phyloP scores from a whole-genome alignment of 1,140 invertebrate species.

The Neoseiulus cucumeris region DNA sequence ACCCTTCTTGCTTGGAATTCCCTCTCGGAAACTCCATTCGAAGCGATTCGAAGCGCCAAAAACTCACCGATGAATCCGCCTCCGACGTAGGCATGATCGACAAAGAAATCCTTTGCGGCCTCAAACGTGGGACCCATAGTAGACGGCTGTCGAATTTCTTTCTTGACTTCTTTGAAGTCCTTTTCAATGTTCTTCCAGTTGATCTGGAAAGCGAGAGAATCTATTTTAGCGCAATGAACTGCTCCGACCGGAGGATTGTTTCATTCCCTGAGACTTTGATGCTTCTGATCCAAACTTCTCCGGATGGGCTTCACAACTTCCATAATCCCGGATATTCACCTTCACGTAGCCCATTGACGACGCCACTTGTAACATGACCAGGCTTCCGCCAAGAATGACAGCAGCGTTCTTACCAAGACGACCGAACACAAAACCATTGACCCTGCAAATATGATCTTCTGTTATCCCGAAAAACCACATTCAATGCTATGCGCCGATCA shows the following conservation, averaged over 20 bases:
- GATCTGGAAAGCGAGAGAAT: neutral
- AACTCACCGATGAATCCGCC: constrained; percentile 5
- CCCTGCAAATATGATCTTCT: too few relatives aligned
- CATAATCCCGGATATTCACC: neutral
- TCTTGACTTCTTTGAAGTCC: neutral
- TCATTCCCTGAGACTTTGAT: neutral
- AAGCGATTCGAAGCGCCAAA: too few relatives aligned
- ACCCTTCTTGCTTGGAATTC: too few relatives aligned
- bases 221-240: neutral
- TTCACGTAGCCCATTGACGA: neutral
- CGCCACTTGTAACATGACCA: neutral
- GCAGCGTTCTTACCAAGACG: neutral
- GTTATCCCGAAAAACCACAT: too few relatives aligned
- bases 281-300: neutral
- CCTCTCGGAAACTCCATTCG: too few relatives aligned
- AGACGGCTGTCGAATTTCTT: neutral
- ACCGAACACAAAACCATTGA: neutral
- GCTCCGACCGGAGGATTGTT: neutral
- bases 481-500: too few relatives aligned
- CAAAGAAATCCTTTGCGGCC: neutral
- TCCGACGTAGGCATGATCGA: neutral
- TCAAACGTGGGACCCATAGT: neutral
- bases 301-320: neutral
- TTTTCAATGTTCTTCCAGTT: neutral
- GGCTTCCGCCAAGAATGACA: neutral